A percentile compares a stretch with the other conserved stretches of the same genome.
Conservation (phyloP, 2,797 vertebrate genomes). For the Fistularia tabacaria region DNA sequence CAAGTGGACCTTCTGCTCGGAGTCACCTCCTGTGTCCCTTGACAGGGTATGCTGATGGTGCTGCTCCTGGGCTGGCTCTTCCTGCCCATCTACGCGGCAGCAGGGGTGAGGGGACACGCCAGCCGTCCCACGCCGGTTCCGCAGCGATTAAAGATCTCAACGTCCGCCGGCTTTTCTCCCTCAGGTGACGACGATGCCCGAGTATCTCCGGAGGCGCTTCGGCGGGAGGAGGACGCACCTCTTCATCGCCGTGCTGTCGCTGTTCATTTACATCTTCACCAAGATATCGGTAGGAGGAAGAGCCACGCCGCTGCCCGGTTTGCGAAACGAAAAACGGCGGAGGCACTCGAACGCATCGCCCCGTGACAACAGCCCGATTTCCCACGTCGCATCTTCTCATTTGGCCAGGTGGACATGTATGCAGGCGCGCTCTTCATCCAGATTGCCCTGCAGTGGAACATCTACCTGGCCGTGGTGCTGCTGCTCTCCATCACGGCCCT, state of each 20-base stretch:
- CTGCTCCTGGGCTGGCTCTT: conserved; percentile 92
- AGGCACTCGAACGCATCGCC: too few relatives aligned
- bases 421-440: conserved; percentile 95
- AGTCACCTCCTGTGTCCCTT: background rate
- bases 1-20: background rate
- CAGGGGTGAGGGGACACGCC: conserved; percentile 77
- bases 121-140: too few relatives aligned
- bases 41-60: conserved; percentile 88
- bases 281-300: conserved; percentile 89
- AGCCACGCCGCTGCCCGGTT: too few relatives aligned
- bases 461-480: conserved; percentile 85
- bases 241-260: conserved; percentile 84
- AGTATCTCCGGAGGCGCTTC: conserved; percentile 86
- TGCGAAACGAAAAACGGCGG: too few relatives aligned
- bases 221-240: conserved; percentile 88
- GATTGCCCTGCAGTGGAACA: conserved; percentile 88
- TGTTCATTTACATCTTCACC: conserved; percentile 98
- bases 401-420: conserved; percentile 98
- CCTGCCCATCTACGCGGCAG: conserved; percentile 91
- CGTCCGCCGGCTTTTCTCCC: conserved; percentile 4
- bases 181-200: conserved; percentile 97
- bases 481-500: conserved; percentile 86
- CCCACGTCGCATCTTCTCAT: too few relatives aligned
- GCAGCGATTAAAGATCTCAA: too few relatives aligned
- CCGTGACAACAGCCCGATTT: too few relatives aligned